Evolutionary conservation across 2,113 vertebrate species (phyloP).

Genomic region (Amphilophus citrinellus): DNA sequence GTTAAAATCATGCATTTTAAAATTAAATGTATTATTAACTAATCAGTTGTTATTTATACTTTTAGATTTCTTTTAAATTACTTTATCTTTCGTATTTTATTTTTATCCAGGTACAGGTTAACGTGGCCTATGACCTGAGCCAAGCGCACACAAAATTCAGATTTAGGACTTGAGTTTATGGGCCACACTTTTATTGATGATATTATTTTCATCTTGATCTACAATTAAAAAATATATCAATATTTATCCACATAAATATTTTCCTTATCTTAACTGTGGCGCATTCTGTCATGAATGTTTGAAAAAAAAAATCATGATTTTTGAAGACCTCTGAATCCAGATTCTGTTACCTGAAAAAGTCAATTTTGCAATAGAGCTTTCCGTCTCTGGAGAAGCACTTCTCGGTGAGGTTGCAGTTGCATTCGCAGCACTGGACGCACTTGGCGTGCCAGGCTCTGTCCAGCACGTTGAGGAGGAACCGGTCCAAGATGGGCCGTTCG

Average conservation of each 20-base stretch:
- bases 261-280: not conserved
- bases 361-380: conserved; percentile 97
- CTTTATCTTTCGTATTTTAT: not conserved
- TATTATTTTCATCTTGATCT: not conserved
- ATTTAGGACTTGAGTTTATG: not conserved
- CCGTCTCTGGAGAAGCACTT: conserved; percentile 98
- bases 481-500: conserved; percentile 95
- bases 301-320: not conserved
- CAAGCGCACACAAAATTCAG: too few relatives aligned
- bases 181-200: not conserved
- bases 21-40: not conserved
- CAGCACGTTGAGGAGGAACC: conserved; percentile 95
- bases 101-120: not conserved
- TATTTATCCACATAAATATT: not conserved
- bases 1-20: not conserved
- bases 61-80: conserved; percentile 1
- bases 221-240: not conserved
- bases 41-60: not conserved
- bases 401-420: conserved; percentile 94
- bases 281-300: not conserved
- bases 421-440: conserved; percentile 97
- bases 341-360: conserved; percentile 94
- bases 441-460: conserved; percentile 97
- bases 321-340: not conserved
- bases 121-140: not conserved